Base-by-base conservation (phyloP, 2,888 invertebrate genomes). In the Lasius fuliginosus region DNA sequence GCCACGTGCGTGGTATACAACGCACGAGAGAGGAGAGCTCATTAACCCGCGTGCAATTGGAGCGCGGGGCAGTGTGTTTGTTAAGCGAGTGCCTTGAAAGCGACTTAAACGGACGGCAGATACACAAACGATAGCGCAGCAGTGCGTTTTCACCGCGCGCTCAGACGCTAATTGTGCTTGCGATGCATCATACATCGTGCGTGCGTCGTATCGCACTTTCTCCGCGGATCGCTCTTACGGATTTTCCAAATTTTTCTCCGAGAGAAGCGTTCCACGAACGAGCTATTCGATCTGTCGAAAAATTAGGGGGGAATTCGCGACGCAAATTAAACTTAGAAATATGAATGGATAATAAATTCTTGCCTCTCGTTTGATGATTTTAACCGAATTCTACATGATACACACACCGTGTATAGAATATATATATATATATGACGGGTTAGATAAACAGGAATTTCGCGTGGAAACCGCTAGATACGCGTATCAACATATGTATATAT, bases 1-100 rank as follows among this genome's bases (percentile, higher is more conserved):
- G 74, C 68, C 49, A 33, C 53, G n/a, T 53, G 53, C 53, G 53
- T 40, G 49, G 27, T 36, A 27, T 18, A 49, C n/a, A n/a, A 8
- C 62, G 79, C 77, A 58, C 85, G 73, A 58, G 56, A 33, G 42
- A 23, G 85, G 76, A 65, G 69, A 46, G 89, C 90, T 90, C 89
- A 82, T 90, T 90, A 88, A 88, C 90, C 90, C 83, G 88, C 79
- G 87, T 76, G 77, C 2, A 53, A 53, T n/a, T 53, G 53, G 53
- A 53, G 53, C 18, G n/a, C 53, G 53, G 46, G 18, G 5, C 5
- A 8, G 8, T 6, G 53, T n/a, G 53, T 53, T 46, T 53, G 53
- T 53, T 53, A 53, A 53, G 53, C 18, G 49, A 27, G 46, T 60
- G 69, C 60, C 60, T 60, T 46, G 79, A 81, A 46, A 71, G 36